Conservation (phyloP, 2,797 vertebrate genomes). For the Tarsius wallacei region DNA sequence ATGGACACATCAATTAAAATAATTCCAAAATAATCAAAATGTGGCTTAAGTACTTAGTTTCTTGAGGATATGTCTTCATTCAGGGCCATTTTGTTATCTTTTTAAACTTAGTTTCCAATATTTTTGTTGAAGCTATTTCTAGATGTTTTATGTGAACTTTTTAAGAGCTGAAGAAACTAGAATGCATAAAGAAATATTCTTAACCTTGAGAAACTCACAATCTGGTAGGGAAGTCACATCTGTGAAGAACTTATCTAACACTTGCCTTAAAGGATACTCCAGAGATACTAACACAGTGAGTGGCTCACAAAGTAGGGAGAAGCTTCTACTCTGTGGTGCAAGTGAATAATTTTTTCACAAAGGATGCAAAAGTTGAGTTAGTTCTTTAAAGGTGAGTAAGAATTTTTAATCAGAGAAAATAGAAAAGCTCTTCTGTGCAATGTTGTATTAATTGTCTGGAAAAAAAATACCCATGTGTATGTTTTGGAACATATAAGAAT, state of each 20-base stretch:
- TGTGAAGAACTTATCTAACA: background rate
- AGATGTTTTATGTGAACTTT: background rate
- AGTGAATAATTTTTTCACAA: background rate
- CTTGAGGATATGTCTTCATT: conserved; percentile 10
- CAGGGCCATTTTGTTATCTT: background rate
- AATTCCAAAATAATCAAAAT: conserved; percentile 8
- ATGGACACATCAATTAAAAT: background rate
- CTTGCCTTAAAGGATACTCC: background rate
- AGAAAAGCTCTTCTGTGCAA: background rate
- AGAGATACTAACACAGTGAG: background rate
- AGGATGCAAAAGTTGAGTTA: background rate
- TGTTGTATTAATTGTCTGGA: background rate
- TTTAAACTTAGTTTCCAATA: background rate
- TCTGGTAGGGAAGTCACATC: background rate
- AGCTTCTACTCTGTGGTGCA: background rate
- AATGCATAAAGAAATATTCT: background rate
- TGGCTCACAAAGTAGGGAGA: background rate
- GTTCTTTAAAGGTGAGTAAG: background rate
- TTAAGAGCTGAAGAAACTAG: background rate
- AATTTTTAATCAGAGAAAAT: background rate
- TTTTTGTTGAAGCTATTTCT: background rate
- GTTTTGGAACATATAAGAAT: background rate
- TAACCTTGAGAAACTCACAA: background rate
- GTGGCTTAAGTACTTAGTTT: background rate
- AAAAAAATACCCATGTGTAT: background rate